Conservation (phyloP, 1,140 invertebrate genomes). For the Drosophila melanica region DNA sequence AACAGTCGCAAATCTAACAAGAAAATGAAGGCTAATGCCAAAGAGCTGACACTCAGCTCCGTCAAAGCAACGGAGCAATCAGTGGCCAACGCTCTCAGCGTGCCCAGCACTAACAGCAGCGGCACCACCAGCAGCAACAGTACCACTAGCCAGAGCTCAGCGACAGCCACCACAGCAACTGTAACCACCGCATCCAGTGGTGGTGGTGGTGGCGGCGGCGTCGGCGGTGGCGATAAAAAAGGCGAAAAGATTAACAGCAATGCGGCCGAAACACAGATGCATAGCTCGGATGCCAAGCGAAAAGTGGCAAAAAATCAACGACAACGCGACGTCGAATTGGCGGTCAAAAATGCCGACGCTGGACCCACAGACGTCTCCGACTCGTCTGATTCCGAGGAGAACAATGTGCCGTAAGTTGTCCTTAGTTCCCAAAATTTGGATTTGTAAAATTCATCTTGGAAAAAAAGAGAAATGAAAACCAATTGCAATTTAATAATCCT, state of each 20-base stretch:
- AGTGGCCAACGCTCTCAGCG: constrained; percentile 42
- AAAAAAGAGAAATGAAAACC: too few relatives aligned
- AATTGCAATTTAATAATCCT: too few relatives aligned
- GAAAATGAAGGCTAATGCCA: constrained; percentile 79
- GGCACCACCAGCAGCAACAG: constrained; percentile 13
- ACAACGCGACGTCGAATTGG: constrained; percentile 58
- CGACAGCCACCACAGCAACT: constrained; percentile 15
- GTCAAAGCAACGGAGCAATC: constrained; percentile 68
- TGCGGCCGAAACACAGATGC: constrained; percentile 8
- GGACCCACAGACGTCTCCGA: constrained; percentile 91
- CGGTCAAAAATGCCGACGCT: constrained; percentile 61
- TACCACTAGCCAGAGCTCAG: constrained; percentile 23
- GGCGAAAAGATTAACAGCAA: constrained; percentile 17
- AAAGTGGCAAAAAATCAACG: constrained; percentile 71
- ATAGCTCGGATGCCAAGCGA: constrained; percentile 60
- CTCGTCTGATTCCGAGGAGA: constrained; percentile 92
- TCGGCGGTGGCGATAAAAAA: constrained; percentile 2
- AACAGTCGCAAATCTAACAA: constrained; percentile 68
- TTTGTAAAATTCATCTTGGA: too few relatives aligned
- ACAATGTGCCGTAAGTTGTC: constrained; percentile 84
- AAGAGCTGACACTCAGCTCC: constrained; percentile 76
- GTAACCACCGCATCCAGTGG: constrained; percentile 17
- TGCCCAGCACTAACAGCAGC: constrained; percentile 28
- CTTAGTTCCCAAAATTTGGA: too few relatives aligned
- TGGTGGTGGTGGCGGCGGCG: background rate